phyloP scores from a whole-genome alignment of 2,888 invertebrate genomes.

The Amblyteles armatorius region DNA sequence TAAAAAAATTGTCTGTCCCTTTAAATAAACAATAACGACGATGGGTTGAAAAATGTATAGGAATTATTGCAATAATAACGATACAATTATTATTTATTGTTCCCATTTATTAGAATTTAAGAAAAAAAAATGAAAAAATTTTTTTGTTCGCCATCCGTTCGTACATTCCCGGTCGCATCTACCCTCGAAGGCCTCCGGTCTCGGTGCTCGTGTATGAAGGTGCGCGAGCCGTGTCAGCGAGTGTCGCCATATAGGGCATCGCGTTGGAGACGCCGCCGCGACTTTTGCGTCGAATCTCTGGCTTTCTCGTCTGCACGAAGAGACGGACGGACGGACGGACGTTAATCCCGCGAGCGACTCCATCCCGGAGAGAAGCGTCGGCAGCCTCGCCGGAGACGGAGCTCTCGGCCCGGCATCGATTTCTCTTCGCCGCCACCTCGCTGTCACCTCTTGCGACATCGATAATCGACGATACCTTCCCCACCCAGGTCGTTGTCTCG shows the following conservation, averaged over 20 bases:
- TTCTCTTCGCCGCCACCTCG: slow-evolving; percentile 25
- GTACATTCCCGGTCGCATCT: not conserved
- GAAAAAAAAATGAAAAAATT: not conserved
- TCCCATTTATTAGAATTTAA: not conserved
- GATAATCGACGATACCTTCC: slow-evolving; percentile 44
- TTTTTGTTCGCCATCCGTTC: not conserved
- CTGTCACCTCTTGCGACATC: slow-evolving; percentile 38
- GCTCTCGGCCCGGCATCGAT: slow-evolving; percentile 33
- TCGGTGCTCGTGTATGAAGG: not conserved
- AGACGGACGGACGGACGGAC: slow-evolving; percentile 10
- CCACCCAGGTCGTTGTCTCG: not conserved
- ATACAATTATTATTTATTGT: not conserved
- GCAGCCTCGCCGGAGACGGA: not conserved
- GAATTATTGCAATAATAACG: not conserved
- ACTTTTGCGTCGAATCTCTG: slow-evolving; percentile 3
- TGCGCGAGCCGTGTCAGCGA: slow-evolving; percentile 52
- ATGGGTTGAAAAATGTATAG: not conserved
- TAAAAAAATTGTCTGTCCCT: not conserved
- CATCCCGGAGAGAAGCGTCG: slow-evolving; percentile 16
- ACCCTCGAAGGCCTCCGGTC: not conserved
- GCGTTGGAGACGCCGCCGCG: slow-evolving; percentile 11
- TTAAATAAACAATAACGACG: not conserved
- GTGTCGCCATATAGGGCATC: slow-evolving; percentile 62
- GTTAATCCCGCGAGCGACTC: slow-evolving; percentile 46
- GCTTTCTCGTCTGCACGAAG: slow-evolving; percentile 4